A percentile compares a stretch with the other conserved stretches of the same genome.
Evolutionary conservation across 2,888 invertebrate genomes (phyloP).

Genomic region (Hemicrepidius hirtus): DNA sequence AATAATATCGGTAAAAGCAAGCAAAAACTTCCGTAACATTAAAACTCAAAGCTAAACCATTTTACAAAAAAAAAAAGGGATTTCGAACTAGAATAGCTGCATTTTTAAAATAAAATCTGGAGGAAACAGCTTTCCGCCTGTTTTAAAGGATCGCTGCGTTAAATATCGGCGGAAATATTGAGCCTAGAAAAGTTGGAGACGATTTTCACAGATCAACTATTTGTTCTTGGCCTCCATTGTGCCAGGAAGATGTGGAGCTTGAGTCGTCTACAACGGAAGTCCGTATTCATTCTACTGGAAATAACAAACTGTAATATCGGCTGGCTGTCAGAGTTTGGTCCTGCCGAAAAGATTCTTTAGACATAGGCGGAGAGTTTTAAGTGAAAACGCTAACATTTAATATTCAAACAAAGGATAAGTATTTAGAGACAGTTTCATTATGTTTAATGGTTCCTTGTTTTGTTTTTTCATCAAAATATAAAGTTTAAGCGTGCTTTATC

Average conservation of each 20-base stretch:
- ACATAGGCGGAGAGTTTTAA: constrained; percentile 28
- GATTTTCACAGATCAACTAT: constrained; percentile 50
- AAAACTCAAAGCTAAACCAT: too few relatives aligned
- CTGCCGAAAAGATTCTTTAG: constrained; percentile 20
- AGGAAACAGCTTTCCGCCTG: not conserved
- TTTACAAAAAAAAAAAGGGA: not conserved
- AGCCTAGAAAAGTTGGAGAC: constrained; percentile 43
- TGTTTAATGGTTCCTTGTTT: too few relatives aligned
- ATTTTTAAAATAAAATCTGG: constrained; percentile 19
- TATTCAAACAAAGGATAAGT: too few relatives aligned
- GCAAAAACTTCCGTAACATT: too few relatives aligned
- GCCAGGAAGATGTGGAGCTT: constrained; percentile 42
- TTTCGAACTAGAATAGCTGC: not conserved
- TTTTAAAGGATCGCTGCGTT: constrained; percentile 29
- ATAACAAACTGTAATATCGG: constrained; percentile 61
- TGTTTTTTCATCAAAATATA: too few relatives aligned
- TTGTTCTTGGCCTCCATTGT: constrained; percentile 49
- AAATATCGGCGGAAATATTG: constrained; percentile 40
- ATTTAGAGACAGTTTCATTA: too few relatives aligned
- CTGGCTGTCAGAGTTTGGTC: constrained; percentile 56
- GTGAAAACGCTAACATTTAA: constrained; percentile 2
- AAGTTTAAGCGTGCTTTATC: too few relatives aligned
- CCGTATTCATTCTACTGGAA: constrained; percentile 58
- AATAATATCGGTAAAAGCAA: too few relatives aligned
- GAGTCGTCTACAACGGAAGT: constrained; percentile 53